Base-by-base conservation (phyloP, 2,888 invertebrate species). In the Drosophila mercatorum region DNA sequence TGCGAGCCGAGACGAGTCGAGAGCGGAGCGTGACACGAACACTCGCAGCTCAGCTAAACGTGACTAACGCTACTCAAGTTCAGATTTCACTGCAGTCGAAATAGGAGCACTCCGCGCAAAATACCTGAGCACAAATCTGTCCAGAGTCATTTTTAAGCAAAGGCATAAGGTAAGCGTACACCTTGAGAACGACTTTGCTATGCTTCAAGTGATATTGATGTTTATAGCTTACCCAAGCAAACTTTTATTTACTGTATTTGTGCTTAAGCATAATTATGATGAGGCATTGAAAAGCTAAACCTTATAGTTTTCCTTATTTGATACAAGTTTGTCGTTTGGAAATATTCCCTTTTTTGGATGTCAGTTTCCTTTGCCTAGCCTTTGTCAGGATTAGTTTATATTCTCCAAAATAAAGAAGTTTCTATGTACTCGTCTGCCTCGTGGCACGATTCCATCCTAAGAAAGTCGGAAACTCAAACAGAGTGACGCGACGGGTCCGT, bases 21-120 rank as follows among this genome's bases (percentile, higher is more conserved):
- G 52, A 67, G 34, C 59, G 43, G 47, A 26, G 36, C 43, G 40
- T 67, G 63, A 68, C 73, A 72, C 72, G 60, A 59, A 10, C 46
- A 14, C 38, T 26, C 36, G 3, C 38, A 26, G 44, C 57, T 46
- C 22, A 44, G 36, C 34, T 14, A 36, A 44, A 28, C 38, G 47
- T 17, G 26, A 17, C 59, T 36, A 7, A 7, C 26, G 5, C 43
- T 14, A 36, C 34, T 44, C 28, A 53, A 40, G 36, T 40, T 40
- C 36, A 26, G 38, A 22, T 40, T 53, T 38, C 52, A 11, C 36
- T 28, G 26, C 2, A 40, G n/a, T 26, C 26, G 53, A 51, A 51
- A 51, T 51, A 36, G 51, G 51, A 51, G 17, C 31, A 3, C 3
- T 4, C 2, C 17, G 3, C 34, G 5, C 31, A 8, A 34, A 49